Percentiles rank a stretch among this genome's conserved stretches.
These are phyloP conservation scores for Drosophila ironensis DNA, from an alignment of 1,140 invertebrate genomes.

Conservation along the genomic window DNA sequence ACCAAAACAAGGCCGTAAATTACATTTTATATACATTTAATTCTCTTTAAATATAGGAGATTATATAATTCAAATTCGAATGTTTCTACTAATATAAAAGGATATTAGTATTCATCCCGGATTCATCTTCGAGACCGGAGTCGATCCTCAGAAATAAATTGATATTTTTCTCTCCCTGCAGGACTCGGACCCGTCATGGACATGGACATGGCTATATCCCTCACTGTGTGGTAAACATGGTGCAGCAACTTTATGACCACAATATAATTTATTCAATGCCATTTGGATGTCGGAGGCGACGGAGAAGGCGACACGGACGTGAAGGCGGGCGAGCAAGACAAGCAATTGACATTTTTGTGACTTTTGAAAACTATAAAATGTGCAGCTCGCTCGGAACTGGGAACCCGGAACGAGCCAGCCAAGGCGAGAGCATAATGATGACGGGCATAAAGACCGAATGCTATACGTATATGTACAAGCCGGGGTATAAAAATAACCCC, in stretches of 20 bases:
- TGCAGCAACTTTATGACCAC: conserved; percentile 72
- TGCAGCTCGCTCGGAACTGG: conserved; percentile 55
- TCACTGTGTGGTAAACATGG: conserved; percentile 53
- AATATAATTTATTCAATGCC: conserved; percentile 80
- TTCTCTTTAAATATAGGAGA: no score
- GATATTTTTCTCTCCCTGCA: conserved; percentile 9
- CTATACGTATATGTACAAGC: conserved; percentile 6
- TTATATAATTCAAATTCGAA: no score
- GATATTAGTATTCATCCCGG: no score
- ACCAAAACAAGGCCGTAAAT: no score
- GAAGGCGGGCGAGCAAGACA: conserved; percentile 37
- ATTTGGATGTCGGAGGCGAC: conserved; percentile 33
- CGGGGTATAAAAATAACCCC: conserved; percentile 20
- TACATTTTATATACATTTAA: no score
- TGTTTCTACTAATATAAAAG: no score
- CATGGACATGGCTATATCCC: conserved; percentile 35
- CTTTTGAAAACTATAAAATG: conserved; percentile 80
- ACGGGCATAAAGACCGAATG: conserved; percentile 59
- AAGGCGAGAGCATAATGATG: conserved; percentile 58
- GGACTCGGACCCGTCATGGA: conserved; percentile 26
- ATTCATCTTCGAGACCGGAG: no score
- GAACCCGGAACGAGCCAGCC: conserved; percentile 28
- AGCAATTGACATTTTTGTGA: conserved; percentile 79
- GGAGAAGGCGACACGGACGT: no score
- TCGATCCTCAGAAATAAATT: neutral